Percentiles rank a stretch among this genome's conserved stretches.
Conservation (phyloP, 2,113 vertebrate species). For the Varanus komodoensis region DNA sequence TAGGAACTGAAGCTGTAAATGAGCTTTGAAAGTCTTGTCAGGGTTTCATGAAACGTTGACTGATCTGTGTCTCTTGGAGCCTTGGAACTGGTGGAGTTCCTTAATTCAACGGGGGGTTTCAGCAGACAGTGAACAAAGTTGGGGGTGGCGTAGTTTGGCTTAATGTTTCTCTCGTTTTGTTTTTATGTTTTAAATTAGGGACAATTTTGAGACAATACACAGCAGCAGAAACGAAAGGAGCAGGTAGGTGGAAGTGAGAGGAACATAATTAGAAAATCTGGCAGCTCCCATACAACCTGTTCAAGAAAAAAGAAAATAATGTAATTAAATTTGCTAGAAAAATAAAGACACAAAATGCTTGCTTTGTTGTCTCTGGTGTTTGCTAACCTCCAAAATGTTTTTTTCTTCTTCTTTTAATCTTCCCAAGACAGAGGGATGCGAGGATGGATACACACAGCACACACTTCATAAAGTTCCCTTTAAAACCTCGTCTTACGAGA, state of each 20-base stretch:
- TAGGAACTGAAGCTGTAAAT: not conserved
- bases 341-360: not conserved
- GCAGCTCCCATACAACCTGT: not conserved
- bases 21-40: not conserved
- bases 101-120: not conserved
- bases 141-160: not conserved
- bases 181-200: not conserved
- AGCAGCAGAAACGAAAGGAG: not conserved
- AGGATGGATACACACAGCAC: not conserved
- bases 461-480: not conserved
- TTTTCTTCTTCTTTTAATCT: not conserved
- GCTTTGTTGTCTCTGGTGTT: not conserved
- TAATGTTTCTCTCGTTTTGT: not conserved
- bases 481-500: not conserved
- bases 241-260: not conserved
- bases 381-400: not conserved
- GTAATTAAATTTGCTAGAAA: not conserved
- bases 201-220: not conserved
- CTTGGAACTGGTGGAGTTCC: not conserved
- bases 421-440: not conserved
- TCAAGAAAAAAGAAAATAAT: not conserved
- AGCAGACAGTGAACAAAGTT: not conserved
- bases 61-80: not conserved
- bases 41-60: not conserved
- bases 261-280: not conserved